Conservation (phyloP, 2,888 invertebrate genomes). For the Formica aserva region DNA sequence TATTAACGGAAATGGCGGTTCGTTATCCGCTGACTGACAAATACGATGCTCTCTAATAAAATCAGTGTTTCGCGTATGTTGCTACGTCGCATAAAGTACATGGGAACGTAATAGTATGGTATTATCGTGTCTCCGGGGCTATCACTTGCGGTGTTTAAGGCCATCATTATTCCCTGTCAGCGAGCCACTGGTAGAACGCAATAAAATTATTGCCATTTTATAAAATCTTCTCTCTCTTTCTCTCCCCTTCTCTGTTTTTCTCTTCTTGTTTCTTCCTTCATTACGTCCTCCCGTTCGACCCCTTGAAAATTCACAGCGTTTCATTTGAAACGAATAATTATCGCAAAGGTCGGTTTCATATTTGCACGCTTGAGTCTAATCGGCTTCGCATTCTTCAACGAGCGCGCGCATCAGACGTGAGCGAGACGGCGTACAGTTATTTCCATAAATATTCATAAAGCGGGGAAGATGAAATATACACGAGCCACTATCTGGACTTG, state of each 20-base stretch:
- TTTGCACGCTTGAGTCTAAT: constrained; percentile 21
- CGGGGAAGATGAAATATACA: constrained; percentile 16
- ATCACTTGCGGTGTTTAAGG: constrained; percentile 74
- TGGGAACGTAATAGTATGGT: constrained; percentile 71
- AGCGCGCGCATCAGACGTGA: constrained; percentile 21
- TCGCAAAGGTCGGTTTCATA: constrained; percentile 28
- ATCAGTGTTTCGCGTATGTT: constrained; percentile 59
- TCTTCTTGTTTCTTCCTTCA: constrained; percentile 29
- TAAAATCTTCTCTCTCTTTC: constrained; percentile 58
- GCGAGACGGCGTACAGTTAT: constrained; percentile 42
- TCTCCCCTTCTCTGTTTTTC: constrained; percentile 35
- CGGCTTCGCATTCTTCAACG: constrained; percentile 32
- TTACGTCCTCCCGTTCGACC: constrained; percentile 3
- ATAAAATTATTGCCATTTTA: constrained; percentile 71
- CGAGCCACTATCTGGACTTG: constrained; percentile 1
- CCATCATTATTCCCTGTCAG: constrained; percentile 73
- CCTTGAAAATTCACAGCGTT: constrained; percentile 8
- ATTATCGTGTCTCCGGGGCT: constrained; percentile 72
- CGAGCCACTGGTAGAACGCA: constrained; percentile 63
- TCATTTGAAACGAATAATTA: constrained; percentile 47
- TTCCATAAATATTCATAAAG: constrained; percentile 54
- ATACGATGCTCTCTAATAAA: constrained; percentile 66
- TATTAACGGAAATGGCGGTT: constrained; percentile 58
- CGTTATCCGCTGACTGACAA: constrained; percentile 60
- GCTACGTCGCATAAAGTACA: constrained; percentile 70